Evolutionary conservation across 2,888 invertebrate genomes (phyloP), one percentile per base, ranked within the genome.

Genomic region (Laothoe populi): DNA sequence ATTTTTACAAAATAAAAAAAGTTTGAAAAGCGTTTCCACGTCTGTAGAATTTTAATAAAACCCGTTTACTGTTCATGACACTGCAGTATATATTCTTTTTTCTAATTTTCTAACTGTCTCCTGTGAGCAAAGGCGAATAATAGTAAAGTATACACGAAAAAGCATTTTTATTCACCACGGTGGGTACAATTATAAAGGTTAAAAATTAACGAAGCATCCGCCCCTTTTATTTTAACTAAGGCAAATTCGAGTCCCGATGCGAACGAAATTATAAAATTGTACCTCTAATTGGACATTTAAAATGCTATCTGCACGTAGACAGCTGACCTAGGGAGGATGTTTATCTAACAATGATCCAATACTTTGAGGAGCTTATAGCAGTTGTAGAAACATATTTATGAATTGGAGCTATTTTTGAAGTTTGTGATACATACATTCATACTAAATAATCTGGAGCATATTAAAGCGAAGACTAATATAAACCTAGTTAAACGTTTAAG

Each of bases 231-330:
- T 59, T 57, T 35, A 61, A 64, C 59, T 62, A 57, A 67, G 67
- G 60, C 62, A 64, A 69, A 64, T 68, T 63, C 26, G 62, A 60
- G 67, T 64, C 59, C 61, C 46, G 64, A 57, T 61, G 53, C 64
- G 61, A 69, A 67, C 64, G 61, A 65, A 69, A 66, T 63, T 69
- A 49, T 66, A 58, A 67, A 68, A 69, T 67, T 69, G 67, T 69
- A 66, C 21, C 64, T 45, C 57, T 68, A 72, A 72, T 72, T 70
- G 68, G 64, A 69, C 64, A 64, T 53, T 53, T 53, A 35, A 53
- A 35, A 31, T 31, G 35, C 31, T 31, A 35, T 49, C 49, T 49
- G 26, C 26, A 48, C 13, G 48, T 31, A 35, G 19, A 35, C 35
- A 53, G 16, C 11, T 21, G 31, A 31, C 8, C 19, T 11, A 31